A percentile compares a stretch with the other conserved stretches of the same genome.
phyloP scores from a whole-genome alignment of 2,888 invertebrate genomes.

The Belgica antarctica region DNA sequence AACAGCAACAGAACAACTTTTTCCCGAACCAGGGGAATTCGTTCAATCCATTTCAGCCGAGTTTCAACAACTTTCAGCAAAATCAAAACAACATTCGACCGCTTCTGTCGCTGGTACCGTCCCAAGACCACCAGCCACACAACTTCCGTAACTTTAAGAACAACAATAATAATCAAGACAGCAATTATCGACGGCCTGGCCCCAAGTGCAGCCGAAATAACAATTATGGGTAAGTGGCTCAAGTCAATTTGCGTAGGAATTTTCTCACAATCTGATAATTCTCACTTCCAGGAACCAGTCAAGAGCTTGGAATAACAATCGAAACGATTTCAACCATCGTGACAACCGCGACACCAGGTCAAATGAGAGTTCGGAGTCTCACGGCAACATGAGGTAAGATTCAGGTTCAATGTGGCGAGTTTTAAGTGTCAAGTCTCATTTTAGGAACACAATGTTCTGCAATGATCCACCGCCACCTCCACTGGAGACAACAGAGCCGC shows the following conservation, averaged over 20 bases:
- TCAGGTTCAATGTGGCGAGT: neutral
- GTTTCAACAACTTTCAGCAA: slow-evolving; percentile 4
- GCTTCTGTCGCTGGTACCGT: neutral
- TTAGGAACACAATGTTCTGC: neutral
- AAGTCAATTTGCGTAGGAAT: neutral
- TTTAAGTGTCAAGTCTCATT: neutral
- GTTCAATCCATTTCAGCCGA: neutral
- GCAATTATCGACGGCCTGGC: neutral
- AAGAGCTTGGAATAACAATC: neutral
- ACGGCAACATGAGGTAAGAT: neutral
- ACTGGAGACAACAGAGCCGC: neutral
- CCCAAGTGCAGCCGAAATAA: neutral
- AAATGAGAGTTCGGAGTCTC: neutral
- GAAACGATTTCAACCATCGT: neutral
- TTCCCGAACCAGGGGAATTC: neutral
- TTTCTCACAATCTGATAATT: neutral
- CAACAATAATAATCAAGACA: slow-evolving; percentile 11
- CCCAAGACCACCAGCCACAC: neutral
- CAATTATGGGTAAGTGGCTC: neutral
- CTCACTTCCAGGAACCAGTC: neutral
- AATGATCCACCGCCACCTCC: neutral
- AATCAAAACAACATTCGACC: neutral
- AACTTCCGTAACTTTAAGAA: neutral
- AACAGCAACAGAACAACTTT: neutral
- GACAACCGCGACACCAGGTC: neutral